Base-by-base conservation (phyloP, 2,888 invertebrate genomes). In the Leptinotarsa peninsularis region DNA sequence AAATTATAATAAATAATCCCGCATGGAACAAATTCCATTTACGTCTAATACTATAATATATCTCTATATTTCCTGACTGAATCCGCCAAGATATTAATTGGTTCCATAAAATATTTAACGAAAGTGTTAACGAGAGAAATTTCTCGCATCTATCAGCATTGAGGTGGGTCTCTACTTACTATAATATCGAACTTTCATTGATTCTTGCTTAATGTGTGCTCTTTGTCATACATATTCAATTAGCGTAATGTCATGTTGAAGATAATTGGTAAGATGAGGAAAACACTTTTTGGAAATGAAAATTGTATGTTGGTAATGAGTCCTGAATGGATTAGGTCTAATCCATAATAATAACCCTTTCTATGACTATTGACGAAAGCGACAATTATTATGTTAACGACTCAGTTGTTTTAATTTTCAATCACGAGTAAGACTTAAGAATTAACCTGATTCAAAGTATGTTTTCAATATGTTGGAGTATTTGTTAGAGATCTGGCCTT, bases 121-220 rank as follows among this genome's bases (percentile, higher is more conserved):
- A 63, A 33, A 63, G 63, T 63, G n/a, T 33, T 33, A 63, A 63
- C 33, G 27, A 33, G 63, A 63, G 63, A 63, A 63, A 63, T 63
- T 63, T n/a, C n/a, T 7, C 4, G 4, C 27, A 63, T 63, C 63
- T 15, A 17, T 52, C 17, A 63, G 33, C 27, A 33, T 33, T 10
- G 33, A 63, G 63, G 63, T 63, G 63, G 33, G 63, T 63, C n/a
- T 63, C 4, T 58, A 23, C 18, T 54, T 14, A 23, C 18, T 23
- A 58, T 63, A 33, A 63, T 33, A 60, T 27, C n/a, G 33, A n/a
- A 33, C 63, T 63, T 63, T 63, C 63, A 15, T 63, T 33, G 33
- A 63, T 33, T 58, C 58, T 58, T 58, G 58, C 21, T 63, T 4
- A 33, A 17, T 33, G 17, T 63, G 5, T 27, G 27, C 7, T 33